Evolutionary conservation across 2,888 invertebrate genomes (phyloP), one percentile per base, ranked within the genome.

Genomic region (Acanthosepion pharaonis): DNA sequence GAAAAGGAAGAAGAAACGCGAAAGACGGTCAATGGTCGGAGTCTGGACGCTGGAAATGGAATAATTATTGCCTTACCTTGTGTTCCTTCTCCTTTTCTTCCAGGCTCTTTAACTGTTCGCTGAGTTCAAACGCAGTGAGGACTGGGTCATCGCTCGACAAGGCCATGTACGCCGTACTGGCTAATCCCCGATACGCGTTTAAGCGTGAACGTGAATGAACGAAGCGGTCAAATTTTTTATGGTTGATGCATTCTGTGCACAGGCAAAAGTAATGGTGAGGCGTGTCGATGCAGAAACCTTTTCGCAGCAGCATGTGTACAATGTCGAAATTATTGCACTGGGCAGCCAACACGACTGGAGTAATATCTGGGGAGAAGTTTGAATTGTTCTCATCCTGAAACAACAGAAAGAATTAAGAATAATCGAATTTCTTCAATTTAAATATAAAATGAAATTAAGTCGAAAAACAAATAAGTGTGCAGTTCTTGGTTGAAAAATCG

Each of bases 301-400:
- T 95, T 95, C 95, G 95, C 64, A 96, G 95, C 94, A 96, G 94
- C 95, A 96, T 95, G 94, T 96, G 96, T 4, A 96, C 95, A 94
- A 96, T 96, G 94, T 96, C 96, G 94, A 96, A 96, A 94, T 96
- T 96, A 95, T 96, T 96, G 94, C 95, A 95, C 94, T 96, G 96
- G 23, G 96, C 96, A 15, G 96, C 96, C 93, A 96, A 94, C 18
- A 96, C 95, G 55, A 96, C 95, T 6, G 96, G 96, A 18, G 96
- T 96, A 42, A 96, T 96, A 93, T 96, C 96, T 5, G 96, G 95
- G 1, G 96, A 95, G 94, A 96, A 96, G 94, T 95, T 94, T 64
- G 96, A 95, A 91, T 95, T 96, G 94, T 95, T 96, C 94, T 96
- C 96, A 55, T 96, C 96, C 78, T 93, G 48, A 25, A 93, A 93